A percentile compares a stretch with the other conserved stretches of the same genome.
phyloP scores from a whole-genome alignment of 2,797 vertebrate species.

The Mormyrus proboscirostris region DNA sequence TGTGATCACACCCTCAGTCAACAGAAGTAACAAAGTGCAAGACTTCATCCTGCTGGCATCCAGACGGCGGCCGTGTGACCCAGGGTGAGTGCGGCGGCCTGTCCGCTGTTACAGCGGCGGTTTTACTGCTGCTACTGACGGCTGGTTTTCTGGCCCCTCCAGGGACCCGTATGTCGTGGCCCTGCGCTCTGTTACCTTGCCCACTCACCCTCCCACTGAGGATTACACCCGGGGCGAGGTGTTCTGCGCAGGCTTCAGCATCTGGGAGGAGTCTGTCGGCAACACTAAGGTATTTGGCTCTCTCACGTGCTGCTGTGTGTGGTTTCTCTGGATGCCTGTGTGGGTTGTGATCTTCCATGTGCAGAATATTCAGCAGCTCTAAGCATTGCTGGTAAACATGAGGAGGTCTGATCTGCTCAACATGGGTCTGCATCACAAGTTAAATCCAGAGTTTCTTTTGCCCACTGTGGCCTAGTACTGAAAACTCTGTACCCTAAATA shows the following conservation, averaged over 20 bases:
- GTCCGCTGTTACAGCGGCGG: neutral
- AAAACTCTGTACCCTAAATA: neutral
- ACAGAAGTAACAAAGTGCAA: constrained; percentile 64
- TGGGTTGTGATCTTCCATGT: neutral
- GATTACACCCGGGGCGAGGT: constrained; percentile 77
- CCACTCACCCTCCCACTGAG: constrained; percentile 62
- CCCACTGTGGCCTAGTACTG: neutral
- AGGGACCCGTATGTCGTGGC: constrained; percentile 92
- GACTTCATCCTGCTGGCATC: constrained; percentile 91
- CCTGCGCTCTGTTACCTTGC: constrained; percentile 82
- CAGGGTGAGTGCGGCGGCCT: constrained; percentile 55
- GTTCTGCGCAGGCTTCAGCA: constrained; percentile 85
- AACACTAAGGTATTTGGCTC: constrained; percentile 69
- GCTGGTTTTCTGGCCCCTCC: constrained; percentile 24
- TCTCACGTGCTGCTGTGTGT: neutral
- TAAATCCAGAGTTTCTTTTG: neutral
- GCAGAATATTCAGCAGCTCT: neutral
- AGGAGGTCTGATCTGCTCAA: neutral
- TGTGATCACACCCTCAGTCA: constrained; percentile 65
- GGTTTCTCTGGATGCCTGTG: neutral
- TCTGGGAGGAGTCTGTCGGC: constrained; percentile 70
- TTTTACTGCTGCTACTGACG: neutral
- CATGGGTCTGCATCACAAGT: neutral
- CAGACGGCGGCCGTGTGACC: constrained; percentile 76
- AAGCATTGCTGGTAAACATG: neutral